Evolutionary conservation across 2,113 vertebrate genomes (phyloP).

Genomic region (Melanocharis versteri): DNA sequence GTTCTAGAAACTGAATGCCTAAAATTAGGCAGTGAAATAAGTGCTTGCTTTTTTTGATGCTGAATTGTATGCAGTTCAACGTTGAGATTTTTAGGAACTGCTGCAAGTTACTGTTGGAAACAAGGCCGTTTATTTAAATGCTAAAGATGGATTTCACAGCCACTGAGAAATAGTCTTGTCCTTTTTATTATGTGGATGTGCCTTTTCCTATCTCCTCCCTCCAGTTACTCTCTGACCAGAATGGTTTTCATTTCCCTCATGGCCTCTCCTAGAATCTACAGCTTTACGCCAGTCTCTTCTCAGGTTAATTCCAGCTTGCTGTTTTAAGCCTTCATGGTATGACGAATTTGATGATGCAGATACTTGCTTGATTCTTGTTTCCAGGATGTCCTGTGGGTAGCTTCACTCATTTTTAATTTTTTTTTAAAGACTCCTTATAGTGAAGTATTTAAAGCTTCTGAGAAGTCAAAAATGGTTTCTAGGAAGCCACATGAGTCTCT

Average conservation of each 20-base stretch:
- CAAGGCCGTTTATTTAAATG: slow-evolving; percentile 33
- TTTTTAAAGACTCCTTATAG: neutral
- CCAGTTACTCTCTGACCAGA: neutral
- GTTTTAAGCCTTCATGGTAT: neutral
- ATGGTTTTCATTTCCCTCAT: neutral
- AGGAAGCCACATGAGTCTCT: neutral
- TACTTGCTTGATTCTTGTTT: neutral
- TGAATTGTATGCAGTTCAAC: neutral
- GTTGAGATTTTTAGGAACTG: neutral
- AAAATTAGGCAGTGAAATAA: slow-evolving; percentile 48
- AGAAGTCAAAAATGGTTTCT: neutral
- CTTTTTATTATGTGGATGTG: neutral
- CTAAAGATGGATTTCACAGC: slow-evolving; percentile 44
- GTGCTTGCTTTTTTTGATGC: neutral
- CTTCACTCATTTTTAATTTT: neutral
- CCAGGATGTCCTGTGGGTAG: neutral
- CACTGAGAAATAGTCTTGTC: neutral
- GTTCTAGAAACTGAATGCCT: slow-evolving; percentile 11
- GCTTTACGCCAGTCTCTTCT: neutral
- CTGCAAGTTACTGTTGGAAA: slow-evolving; percentile 17
- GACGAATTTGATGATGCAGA: neutral
- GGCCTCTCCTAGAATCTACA: neutral
- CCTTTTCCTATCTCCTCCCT: slow-evolving; percentile 13
- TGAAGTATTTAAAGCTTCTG: neutral
- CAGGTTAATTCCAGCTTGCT: slow-evolving; percentile 25